Evolutionary conservation across 1,140 invertebrate species (phyloP).

Genomic region (Drosophila parabipectinata): DNA sequence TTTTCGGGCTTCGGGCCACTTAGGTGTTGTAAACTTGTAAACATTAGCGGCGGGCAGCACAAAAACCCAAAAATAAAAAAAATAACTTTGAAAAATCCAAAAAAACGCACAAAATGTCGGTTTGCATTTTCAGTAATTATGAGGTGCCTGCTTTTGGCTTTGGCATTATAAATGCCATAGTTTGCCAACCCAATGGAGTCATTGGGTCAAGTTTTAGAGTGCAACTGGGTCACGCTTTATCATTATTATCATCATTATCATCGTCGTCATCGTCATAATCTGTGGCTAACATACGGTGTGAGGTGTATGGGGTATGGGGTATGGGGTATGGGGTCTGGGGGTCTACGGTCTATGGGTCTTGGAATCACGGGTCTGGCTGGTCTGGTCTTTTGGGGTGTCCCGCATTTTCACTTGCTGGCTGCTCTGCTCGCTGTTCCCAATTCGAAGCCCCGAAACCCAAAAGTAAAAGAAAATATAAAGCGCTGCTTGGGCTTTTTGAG

Average conservation of each 20-base stretch:
- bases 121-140: slow-evolving; percentile 67
- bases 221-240: slow-evolving; percentile 78
- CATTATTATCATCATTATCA: slow-evolving; percentile 45
- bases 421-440: slow-evolving; percentile 58
- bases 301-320: background rate
- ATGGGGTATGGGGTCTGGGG: background rate
- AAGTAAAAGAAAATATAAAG: slow-evolving; percentile 55
- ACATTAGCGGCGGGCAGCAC: slow-evolving; percentile 28
- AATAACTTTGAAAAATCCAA: background rate
- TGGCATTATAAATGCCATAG: slow-evolving; percentile 68
- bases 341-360: slow-evolving; percentile 18
- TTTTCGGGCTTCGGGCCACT: slow-evolving; percentile 37
- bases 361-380: background rate
- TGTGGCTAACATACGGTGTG: slow-evolving; percentile 32
- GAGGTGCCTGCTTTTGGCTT: slow-evolving; percentile 51
- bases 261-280: slow-evolving; percentile 28
- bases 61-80: slow-evolving; percentile 16
- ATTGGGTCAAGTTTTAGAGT: slow-evolving; percentile 83
- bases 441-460: slow-evolving; percentile 52
- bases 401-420: slow-evolving; percentile 67
- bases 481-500: slow-evolving; percentile 44
- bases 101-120: slow-evolving; percentile 40
- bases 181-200: slow-evolving; percentile 74
- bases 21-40: slow-evolving; percentile 53
- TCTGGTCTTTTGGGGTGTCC: slow-evolving; percentile 61